phyloP scores from a whole-genome alignment of 2,797 vertebrate genomes.

The Notolepis coatsorum region DNA sequence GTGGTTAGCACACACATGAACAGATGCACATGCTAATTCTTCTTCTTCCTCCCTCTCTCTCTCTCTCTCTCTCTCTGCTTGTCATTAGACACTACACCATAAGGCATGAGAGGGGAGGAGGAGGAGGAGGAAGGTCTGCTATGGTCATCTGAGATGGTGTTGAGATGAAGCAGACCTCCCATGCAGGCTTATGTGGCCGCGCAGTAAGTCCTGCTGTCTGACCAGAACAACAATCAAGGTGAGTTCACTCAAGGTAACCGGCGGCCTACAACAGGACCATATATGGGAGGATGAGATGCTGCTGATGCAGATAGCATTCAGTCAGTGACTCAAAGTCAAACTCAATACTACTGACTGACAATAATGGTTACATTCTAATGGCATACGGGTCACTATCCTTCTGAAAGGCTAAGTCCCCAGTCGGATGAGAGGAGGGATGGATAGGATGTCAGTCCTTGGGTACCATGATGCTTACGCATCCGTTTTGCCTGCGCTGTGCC shows the following conservation, averaged over 20 bases:
- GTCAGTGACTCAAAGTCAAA: not conserved
- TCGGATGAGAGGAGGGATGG: conserved; percentile 54
- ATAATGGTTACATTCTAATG: conserved; percentile 11
- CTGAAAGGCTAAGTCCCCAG: not conserved
- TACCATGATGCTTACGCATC: conserved; percentile 51
- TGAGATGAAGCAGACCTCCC: conserved; percentile 39
- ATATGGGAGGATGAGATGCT: conserved; percentile 3
- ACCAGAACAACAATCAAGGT: conserved; percentile 30
- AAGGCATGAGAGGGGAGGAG: conserved; percentile 9
- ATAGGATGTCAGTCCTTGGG: conserved; percentile 36
- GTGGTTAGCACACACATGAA: conserved; percentile 8
- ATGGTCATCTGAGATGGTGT: conserved; percentile 46
- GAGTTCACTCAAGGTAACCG: not conserved
- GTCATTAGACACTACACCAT: conserved; percentile 27
- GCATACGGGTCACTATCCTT: not conserved
- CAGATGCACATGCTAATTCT: not conserved
- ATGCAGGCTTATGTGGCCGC: conserved; percentile 51
- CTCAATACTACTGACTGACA: not conserved
- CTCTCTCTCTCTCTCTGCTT: no score
- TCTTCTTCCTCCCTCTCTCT: no score
- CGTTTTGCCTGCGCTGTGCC: conserved; percentile 14
- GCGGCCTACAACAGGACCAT: not conserved
- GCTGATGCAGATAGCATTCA: conserved; percentile 14
- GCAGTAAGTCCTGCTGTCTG: conserved; percentile 37
- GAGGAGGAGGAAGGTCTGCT: conserved; percentile 11